Evolutionary conservation across 2,113 vertebrate species (phyloP).

Genomic region (Mystacornis crossleyi): DNA sequence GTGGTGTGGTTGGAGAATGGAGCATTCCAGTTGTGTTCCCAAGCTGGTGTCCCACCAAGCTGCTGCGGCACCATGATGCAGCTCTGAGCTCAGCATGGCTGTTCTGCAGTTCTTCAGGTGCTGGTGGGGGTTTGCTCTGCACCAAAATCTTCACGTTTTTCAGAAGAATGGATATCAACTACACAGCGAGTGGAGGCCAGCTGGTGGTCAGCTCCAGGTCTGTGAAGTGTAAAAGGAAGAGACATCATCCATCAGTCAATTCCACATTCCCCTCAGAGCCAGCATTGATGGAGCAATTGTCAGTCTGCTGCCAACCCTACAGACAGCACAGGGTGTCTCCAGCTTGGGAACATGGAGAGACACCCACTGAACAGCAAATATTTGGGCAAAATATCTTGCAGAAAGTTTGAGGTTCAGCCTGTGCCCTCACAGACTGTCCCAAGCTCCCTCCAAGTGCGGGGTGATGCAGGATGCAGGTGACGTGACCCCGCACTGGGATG

Average conservation of each 20-base stretch:
- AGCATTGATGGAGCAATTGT: not conserved
- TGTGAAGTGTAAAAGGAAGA: not conserved
- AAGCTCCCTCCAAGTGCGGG: not conserved
- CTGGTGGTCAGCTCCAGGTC: not conserved
- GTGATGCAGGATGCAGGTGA: not conserved
- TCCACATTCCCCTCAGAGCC: not conserved
- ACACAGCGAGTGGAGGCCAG: not conserved
- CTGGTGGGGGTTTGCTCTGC: not conserved
- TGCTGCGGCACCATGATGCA: not conserved
- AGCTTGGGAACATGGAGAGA: accelerated
- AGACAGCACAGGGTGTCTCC: not conserved
- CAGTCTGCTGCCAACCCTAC: not conserved
- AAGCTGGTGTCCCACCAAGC: accelerated
- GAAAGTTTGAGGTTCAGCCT: not conserved
- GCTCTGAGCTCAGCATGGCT: not conserved
- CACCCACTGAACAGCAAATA: not conserved
- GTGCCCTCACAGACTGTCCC: not conserved
- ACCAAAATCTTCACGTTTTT: not conserved
- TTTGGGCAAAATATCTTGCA: not conserved
- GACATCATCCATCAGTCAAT: not conserved
- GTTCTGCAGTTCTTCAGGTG: accelerated
- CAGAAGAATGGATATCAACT: not conserved
- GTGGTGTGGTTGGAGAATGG: accelerated
- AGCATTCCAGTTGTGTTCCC: not conserved
- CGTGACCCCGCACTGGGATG: not conserved